phyloP scores from a whole-genome alignment of 2,888 invertebrate species.

The Diachrysia chrysitis region DNA sequence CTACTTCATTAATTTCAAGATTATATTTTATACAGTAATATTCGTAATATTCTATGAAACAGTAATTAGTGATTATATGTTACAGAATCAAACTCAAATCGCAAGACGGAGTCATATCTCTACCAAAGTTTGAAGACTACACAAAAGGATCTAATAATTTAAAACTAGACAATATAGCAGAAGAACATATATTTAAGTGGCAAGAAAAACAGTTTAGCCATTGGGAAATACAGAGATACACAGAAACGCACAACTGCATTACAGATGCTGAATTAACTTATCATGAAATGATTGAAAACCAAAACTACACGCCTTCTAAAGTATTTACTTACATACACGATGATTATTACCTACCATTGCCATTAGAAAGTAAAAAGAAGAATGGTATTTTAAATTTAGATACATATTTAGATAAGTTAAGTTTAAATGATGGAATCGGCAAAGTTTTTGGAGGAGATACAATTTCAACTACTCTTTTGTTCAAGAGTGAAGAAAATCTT shows the following conservation, averaged over 20 bases:
- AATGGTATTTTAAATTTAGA: conserved; percentile 59
- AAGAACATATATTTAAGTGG: conserved; percentile 90
- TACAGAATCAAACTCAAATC: conserved; percentile 79
- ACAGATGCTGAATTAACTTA: conserved; percentile 88
- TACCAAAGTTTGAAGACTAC: conserved; percentile 82
- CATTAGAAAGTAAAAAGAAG: conserved; percentile 62
- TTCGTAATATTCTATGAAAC: too few species aligned
- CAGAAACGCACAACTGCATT: conserved; percentile 90
- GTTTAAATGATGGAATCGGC: conserved; percentile 62
- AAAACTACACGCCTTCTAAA: conserved; percentile 72
- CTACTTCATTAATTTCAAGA: too few species aligned
- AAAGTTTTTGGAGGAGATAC: conserved; percentile 62
- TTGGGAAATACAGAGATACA: conserved; percentile 90
- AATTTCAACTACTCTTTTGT: conserved; percentile 72
- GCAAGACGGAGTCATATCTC: conserved; percentile 70
- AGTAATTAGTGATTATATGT: too few species aligned
- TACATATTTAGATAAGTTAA: conserved; percentile 67
- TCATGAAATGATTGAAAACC: conserved; percentile 71
- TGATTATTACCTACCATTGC: conserved; percentile 85
- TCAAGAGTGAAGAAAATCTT: conserved; percentile 74
- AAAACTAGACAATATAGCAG: conserved; percentile 63
- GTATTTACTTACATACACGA: conserved; percentile 89
- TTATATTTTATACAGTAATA: too few species aligned
- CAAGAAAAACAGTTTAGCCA: conserved; percentile 92
- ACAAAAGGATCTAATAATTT: conserved; percentile 62